Evolutionary conservation across 2,888 invertebrate genomes (phyloP).

Genomic region (Anthophora plumipes): DNA sequence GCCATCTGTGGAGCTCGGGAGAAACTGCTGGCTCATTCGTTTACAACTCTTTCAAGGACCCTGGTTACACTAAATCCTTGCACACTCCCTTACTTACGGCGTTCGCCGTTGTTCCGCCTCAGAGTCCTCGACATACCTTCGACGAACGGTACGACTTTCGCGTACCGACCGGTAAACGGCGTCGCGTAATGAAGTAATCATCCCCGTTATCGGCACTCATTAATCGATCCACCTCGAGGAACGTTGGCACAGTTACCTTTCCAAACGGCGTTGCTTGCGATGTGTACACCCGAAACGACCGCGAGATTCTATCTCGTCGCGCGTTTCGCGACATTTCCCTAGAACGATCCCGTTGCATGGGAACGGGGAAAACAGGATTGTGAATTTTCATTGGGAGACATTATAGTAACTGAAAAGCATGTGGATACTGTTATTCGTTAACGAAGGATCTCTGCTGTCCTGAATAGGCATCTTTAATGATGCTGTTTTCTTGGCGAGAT

Average conservation of each 20-base stretch:
- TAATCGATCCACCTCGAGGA: slow-evolving; percentile 64
- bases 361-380: slow-evolving; percentile 43
- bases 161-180: slow-evolving; percentile 53
- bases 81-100: slow-evolving; percentile 43
- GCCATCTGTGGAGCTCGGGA: slow-evolving; percentile 67
- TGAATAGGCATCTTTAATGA: not conserved
- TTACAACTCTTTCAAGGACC: slow-evolving; percentile 67
- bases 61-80: slow-evolving; percentile 63
- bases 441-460: slow-evolving; percentile 29
- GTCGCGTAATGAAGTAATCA: slow-evolving; percentile 72
- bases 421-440: slow-evolving; percentile 30
- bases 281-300: slow-evolving; percentile 26
- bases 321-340: slow-evolving; percentile 29
- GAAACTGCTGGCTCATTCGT: slow-evolving; percentile 54
- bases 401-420: not conserved
- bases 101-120: slow-evolving; percentile 55
- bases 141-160: slow-evolving; percentile 69
- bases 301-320: slow-evolving; percentile 33
- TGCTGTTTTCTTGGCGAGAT: slow-evolving; percentile 3
- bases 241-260: slow-evolving; percentile 31
- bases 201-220: slow-evolving; percentile 70
- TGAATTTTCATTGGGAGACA: slow-evolving; percentile 11
- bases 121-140: slow-evolving; percentile 62
- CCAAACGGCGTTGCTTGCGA: not conserved
- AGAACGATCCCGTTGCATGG: slow-evolving; percentile 19